These are phyloP conservation scores for Thaumetopoea pityocampa DNA, from an alignment of 1,140 invertebrate species.

Conservation along the genomic window DNA sequence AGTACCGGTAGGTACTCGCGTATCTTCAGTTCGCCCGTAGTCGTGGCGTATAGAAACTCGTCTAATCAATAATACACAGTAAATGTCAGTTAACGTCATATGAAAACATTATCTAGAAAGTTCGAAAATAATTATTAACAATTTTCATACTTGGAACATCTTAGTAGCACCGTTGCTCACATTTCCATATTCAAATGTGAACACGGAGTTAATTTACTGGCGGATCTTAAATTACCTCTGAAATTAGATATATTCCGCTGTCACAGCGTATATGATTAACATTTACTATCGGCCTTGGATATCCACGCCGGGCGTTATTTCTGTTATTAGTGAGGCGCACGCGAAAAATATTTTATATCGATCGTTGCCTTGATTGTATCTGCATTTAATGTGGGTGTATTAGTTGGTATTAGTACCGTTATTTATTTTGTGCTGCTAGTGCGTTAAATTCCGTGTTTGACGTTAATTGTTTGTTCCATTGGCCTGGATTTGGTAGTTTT, in stretches of 20 bases:
- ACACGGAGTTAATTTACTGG: slow-evolving; percentile 31
- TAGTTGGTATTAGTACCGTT: not conserved
- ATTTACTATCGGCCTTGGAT: slow-evolving; percentile 43
- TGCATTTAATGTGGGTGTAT: slow-evolving; percentile 9
- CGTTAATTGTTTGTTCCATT: not conserved
- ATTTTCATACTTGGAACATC: not conserved
- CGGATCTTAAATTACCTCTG: slow-evolving; percentile 34
- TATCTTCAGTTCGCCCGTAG: no score
- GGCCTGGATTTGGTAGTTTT: no score
- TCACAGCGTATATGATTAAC: slow-evolving; percentile 40
- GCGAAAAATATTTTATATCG: slow-evolving; percentile 14
- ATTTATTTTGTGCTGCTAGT: no score
- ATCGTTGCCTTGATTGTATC: slow-evolving; percentile 17
- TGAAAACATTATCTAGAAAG: no score
- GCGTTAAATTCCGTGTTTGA: no score
- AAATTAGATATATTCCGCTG: slow-evolving; percentile 45
- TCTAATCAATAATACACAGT: no score
- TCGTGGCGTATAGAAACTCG: no score
- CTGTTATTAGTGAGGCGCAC: slow-evolving; percentile 14
- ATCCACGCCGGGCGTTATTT: slow-evolving; percentile 29
- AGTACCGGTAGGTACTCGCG: no score
- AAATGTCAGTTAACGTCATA: no score
- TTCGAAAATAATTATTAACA: no score
- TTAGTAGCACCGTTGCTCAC: slow-evolving; percentile 17
- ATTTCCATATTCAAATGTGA: slow-evolving; percentile 32